A percentile compares a stretch with the other conserved stretches of the same genome.
Evolutionary conservation across 35 echinoderm and acorn worm genomes (phyloP).

Genomic region (Ptychodera flava): DNA sequence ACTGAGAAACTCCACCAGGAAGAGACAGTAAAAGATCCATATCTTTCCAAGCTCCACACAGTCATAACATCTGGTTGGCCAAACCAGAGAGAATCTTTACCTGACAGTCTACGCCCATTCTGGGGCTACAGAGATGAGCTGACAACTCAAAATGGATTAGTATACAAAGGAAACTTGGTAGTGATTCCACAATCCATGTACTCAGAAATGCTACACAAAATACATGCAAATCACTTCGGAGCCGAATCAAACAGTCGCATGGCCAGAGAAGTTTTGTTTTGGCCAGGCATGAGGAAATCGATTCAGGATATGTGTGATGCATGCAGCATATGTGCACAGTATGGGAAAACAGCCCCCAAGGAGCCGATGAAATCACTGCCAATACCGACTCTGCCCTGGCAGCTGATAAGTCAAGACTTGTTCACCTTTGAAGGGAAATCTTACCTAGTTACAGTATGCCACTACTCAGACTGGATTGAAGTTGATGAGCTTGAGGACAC

Average conservation of each 20-base stretch:
- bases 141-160: constrained; percentile 3
- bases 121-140: constrained; percentile 20
- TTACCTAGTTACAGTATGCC: constrained; percentile 41
- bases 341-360: constrained; percentile 9
- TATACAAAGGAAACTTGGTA: constrained; percentile 21
- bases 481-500: neutral
- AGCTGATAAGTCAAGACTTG: constrained; percentile 35
- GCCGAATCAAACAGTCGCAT: constrained; percentile 28
- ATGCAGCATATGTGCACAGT: constrained; percentile 32
- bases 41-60: constrained; percentile 31
- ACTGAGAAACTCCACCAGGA: no score
- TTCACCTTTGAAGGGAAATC: constrained; percentile 17
- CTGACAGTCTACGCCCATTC: constrained; percentile 23
- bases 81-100: constrained; percentile 10
- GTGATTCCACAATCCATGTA: constrained; percentile 20
- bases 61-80: constrained; percentile 74
- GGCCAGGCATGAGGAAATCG: constrained; percentile 18
- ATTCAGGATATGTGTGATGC: constrained; percentile 4
- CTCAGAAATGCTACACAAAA: constrained; percentile 37
- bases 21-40: no score
- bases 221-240: constrained; percentile 52
- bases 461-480: constrained; percentile 41
- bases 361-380: constrained; percentile 30
- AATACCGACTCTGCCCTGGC: constrained; percentile 24
- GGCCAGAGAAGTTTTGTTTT: constrained; percentile 32